Evolutionary conservation across 64 coral and sea anemone species (phyloP).

Genomic region (Montipora capricornis): DNA sequence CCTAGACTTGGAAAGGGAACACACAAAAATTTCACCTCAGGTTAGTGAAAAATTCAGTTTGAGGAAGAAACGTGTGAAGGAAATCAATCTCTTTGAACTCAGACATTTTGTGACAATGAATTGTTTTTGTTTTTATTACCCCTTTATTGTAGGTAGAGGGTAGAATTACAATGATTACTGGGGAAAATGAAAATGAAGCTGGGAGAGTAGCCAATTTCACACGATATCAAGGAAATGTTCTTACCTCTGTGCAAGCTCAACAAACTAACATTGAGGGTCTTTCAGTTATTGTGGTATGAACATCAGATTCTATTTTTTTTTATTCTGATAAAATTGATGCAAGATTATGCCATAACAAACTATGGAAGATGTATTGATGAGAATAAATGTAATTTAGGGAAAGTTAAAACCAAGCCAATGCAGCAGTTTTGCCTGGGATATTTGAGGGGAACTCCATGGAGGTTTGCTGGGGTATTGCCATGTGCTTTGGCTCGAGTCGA

Average conservation of each 20-base stretch:
- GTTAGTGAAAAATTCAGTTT: not conserved
- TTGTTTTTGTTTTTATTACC: not conserved
- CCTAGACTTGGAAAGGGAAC: constrained; percentile 24
- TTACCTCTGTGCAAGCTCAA: not conserved
- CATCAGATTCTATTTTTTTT: not conserved
- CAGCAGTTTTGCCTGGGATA: no score
- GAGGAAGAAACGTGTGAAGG: no score
- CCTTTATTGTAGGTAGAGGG: constrained; percentile 74
- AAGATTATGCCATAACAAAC: no score
- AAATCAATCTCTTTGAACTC: not conserved
- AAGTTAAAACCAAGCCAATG: no score
- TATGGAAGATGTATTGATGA: no score
- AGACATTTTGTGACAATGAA: not conserved
- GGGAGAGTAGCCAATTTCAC: not conserved
- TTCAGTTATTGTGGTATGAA: constrained; percentile 12
- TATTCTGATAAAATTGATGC: no score
- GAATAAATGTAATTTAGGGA: no score
- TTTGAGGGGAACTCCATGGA: no score
- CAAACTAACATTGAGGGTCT: not conserved
- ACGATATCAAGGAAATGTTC: not conserved
- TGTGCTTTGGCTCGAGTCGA: no score
- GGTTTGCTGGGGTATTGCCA: no score
- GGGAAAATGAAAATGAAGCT: not conserved
- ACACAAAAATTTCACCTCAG: constrained; percentile 20
- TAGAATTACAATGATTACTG: constrained; percentile 63